phyloP scores from a whole-genome alignment of 2,888 invertebrate genomes.

The Onthophagus sagittarius region DNA sequence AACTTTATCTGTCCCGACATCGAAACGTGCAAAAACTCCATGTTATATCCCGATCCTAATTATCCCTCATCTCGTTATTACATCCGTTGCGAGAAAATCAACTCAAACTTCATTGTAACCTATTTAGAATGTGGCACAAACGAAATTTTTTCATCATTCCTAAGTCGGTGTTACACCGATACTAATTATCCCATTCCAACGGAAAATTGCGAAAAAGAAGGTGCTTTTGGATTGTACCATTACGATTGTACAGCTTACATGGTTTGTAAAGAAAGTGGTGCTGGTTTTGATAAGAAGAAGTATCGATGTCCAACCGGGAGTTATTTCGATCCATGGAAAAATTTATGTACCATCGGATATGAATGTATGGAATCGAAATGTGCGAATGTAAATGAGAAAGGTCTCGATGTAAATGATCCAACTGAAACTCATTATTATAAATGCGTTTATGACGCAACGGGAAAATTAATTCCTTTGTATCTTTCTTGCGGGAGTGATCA shows the following conservation, averaged over 20 bases:
- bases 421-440: background rate
- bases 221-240: background rate
- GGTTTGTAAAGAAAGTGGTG: background rate
- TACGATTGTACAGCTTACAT: background rate
- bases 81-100: background rate
- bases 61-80: background rate
- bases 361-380: conserved; percentile 1
- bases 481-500: background rate
- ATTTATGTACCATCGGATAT: background rate
- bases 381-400: background rate
- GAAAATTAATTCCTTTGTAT: background rate
- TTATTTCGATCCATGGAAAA: background rate
- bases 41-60: background rate
- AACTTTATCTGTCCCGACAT: background rate
- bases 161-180: background rate
- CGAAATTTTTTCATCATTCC: background rate
- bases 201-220: background rate
- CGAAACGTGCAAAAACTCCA: background rate
- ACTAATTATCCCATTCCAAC: background rate
- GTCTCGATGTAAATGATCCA: background rate
- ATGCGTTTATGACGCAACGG: background rate
- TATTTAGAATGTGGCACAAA: background rate
- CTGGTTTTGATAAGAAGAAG: background rate
- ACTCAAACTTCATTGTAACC: background rate
- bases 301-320: background rate